Evolutionary conservation across 1,140 invertebrate genomes (phyloP).

Genomic region (Atta colombica): DNA sequence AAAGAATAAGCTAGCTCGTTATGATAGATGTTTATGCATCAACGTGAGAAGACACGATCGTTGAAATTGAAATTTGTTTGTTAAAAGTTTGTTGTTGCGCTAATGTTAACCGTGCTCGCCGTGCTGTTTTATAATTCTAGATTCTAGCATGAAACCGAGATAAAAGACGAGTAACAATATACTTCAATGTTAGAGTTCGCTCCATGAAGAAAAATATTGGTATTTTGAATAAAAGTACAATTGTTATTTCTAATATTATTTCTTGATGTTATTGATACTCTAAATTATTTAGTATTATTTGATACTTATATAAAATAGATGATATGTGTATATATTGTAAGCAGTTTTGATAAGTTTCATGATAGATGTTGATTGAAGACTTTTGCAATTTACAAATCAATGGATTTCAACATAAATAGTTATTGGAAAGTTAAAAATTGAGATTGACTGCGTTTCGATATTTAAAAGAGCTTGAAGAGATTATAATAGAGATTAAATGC

Average conservation of each 20-base stretch:
- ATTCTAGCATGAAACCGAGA: slow-evolving; percentile 24
- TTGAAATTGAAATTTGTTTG: slow-evolving; percentile 56
- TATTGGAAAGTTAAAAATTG: too few relatives aligned
- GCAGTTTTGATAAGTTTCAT: too few relatives aligned
- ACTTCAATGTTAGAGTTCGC: not conserved
- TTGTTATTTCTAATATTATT: slow-evolving; percentile 43
- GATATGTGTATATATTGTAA: not conserved
- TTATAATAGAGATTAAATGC: too few relatives aligned
- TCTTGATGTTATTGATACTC: not conserved
- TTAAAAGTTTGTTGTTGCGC: slow-evolving; percentile 23
- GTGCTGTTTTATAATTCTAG: slow-evolving; percentile 38
- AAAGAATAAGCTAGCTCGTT: slow-evolving; percentile 23
- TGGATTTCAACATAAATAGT: too few relatives aligned
- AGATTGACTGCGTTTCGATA: too few relatives aligned
- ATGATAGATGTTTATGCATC: slow-evolving; percentile 27
- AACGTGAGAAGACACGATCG: slow-evolving; percentile 26
- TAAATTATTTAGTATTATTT: not conserved
- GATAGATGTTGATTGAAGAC: too few relatives aligned
- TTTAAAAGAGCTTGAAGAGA: too few relatives aligned
- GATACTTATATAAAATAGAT: not conserved
- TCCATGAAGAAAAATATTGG: not conserved
- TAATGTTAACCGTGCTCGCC: not conserved
- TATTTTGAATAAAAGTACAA: slow-evolving; percentile 20
- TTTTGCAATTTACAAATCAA: too few relatives aligned
- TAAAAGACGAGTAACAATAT: not conserved